Evolutionary conservation across 1,140 invertebrate genomes (phyloP).

Genomic region (Drosophila carrolli): DNA sequence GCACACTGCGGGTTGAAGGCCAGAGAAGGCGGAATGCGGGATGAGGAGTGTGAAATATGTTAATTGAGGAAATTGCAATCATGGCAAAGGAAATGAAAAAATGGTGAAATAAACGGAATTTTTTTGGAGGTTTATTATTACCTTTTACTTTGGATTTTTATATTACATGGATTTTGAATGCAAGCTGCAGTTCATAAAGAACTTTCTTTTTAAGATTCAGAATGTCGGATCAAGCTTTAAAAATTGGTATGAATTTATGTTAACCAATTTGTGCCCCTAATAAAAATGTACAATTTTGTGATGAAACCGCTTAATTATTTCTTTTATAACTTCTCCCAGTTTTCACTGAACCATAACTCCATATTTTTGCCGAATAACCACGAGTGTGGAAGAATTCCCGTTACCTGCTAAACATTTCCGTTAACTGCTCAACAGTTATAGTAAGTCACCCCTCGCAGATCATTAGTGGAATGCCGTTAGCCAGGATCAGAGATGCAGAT

Average conservation of each 20-base stretch:
- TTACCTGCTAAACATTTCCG: conserved; percentile 21
- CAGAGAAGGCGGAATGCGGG: neutral
- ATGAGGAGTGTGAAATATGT: conserved; percentile 21
- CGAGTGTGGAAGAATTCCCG: conserved; percentile 7
- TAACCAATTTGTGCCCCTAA: neutral
- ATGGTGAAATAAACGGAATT: neutral
- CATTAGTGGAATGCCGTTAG: conserved; percentile 61
- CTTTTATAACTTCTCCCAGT: neutral
- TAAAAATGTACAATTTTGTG: neutral
- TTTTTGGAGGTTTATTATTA: neutral
- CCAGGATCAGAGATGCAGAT: conserved; percentile 54
- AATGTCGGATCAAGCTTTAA: too few species aligned
- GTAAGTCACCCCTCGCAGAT: conserved; percentile 5
- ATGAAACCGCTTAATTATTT: neutral
- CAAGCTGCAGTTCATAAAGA: too few species aligned
- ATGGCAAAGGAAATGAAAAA: conserved; percentile 21
- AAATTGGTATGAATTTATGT: too few species aligned
- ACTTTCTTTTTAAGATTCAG: too few species aligned
- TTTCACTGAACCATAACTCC: conserved; percentile 8
- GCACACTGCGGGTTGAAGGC: conserved; percentile 23
- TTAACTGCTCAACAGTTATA: conserved; percentile 3
- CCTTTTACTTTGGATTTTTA: neutral
- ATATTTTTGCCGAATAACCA: neutral
- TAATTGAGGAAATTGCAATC: conserved; percentile 49
- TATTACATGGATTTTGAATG: neutral